These are phyloP conservation scores for Cavia porcellus DNA, from an alignment of 2,113 vertebrate genomes.

Conservation along the genomic window DNA sequence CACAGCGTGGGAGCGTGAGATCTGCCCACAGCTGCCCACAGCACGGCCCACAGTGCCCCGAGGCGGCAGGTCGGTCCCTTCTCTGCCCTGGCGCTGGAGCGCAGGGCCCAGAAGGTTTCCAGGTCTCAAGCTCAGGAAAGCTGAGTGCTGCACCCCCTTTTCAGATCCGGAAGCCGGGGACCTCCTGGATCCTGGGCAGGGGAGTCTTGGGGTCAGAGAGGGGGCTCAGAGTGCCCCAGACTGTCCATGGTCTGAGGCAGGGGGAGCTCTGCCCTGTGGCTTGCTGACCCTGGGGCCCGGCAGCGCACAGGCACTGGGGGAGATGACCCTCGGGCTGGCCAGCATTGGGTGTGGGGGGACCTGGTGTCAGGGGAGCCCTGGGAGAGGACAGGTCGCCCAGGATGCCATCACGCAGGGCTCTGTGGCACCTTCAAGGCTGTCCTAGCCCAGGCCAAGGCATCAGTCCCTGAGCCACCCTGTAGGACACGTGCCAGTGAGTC, in stretches of 20 bases:
- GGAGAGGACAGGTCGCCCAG: not conserved
- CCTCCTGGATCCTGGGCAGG: not conserved
- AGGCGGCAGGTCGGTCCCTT: not conserved
- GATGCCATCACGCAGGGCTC: not conserved
- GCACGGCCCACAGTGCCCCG: not conserved
- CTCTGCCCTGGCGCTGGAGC: not conserved
- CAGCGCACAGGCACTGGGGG: not conserved
- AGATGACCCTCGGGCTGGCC: not conserved
- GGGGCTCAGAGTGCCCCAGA: not conserved
- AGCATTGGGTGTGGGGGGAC: too few relatives aligned
- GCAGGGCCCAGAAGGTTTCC: not conserved
- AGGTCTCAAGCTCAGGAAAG: not conserved
- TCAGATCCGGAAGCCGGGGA: accelerated
- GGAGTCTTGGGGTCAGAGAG: not conserved
- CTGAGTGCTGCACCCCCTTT: accelerated
- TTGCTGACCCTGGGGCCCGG: not conserved
- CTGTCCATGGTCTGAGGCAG: not conserved
- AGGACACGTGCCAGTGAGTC: not conserved
- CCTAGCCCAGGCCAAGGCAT: too few relatives aligned
- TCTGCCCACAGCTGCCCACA: not conserved
- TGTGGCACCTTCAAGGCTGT: not conserved
- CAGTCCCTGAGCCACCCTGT: not conserved
- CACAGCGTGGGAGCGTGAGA: constrained; percentile 24
- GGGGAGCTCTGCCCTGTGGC: not conserved
- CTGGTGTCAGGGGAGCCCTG: not conserved